These are phyloP conservation scores for Protonibea diacanthus DNA, from an alignment of 2,797 vertebrate species.

Conservation along the genomic window DNA sequence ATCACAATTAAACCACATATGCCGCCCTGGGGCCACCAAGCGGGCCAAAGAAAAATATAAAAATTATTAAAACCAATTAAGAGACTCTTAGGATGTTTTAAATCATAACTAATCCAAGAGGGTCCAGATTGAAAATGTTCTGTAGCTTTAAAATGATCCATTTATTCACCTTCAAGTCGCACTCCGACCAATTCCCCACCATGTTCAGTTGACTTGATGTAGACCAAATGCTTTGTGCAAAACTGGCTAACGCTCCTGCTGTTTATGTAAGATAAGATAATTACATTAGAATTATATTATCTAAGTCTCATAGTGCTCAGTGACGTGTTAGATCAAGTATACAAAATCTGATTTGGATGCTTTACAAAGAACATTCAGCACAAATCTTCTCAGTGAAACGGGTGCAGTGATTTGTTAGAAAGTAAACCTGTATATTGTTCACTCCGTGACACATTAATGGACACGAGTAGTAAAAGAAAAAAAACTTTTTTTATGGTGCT, in stretches of 20 bases:
- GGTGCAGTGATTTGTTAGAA: constrained; percentile 14
- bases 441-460: constrained; percentile 16
- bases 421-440: constrained; percentile 31
- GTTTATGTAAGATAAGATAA: not conserved
- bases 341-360: not conserved
- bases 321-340: not conserved
- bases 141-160: not conserved
- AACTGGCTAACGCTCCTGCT: not conserved
- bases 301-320: not conserved
- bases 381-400: not conserved
- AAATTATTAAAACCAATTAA: not conserved
- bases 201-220: not conserved
- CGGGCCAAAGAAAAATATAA: not conserved
- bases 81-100: not conserved
- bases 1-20: not conserved
- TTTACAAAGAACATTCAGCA: not conserved
- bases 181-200: not conserved
- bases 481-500: constrained; percentile 12
- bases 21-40: not conserved
- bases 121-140: not conserved
- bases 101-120: not conserved
- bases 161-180: not conserved
- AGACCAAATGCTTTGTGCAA: not conserved
- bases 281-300: not conserved
- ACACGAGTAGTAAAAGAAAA: constrained; percentile 13